phyloP scores from a whole-genome alignment of 2,797 vertebrate species.

The Momotus momota region DNA sequence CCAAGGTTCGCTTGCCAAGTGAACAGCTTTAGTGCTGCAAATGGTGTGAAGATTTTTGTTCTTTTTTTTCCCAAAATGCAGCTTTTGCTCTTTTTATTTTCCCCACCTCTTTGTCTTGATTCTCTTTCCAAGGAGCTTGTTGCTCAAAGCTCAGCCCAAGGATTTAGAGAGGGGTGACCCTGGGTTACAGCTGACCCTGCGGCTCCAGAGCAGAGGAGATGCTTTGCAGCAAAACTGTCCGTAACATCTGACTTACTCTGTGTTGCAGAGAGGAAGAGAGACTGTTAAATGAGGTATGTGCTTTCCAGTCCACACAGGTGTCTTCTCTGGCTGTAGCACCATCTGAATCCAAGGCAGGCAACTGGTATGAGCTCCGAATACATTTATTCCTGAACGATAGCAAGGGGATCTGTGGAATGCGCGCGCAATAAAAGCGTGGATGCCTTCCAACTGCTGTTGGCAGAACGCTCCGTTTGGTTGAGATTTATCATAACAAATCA shows the following conservation, averaged over 20 bases:
- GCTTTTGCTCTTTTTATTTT: not conserved
- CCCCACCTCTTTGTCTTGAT: not conserved
- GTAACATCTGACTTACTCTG: not conserved
- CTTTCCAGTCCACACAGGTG: conserved; percentile 20
- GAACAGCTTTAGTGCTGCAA: not conserved
- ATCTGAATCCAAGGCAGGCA: not conserved
- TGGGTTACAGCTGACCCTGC: not conserved
- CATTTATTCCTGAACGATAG: not conserved
- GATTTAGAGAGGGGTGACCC: not conserved
- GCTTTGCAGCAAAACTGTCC: not conserved
- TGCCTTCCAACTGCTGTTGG: conserved; percentile 16
- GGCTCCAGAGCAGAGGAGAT: not conserved
- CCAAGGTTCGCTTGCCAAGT: not conserved
- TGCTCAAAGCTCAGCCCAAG: not conserved
- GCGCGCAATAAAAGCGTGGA: not conserved
- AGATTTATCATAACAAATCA: conserved; percentile 11
- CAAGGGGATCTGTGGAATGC: not conserved
- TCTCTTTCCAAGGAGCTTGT: not conserved
- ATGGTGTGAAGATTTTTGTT: not conserved
- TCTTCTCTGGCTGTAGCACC: conserved; percentile 7
- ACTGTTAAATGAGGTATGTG: not conserved
- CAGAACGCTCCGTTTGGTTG: not conserved
- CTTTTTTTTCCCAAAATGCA: not conserved
- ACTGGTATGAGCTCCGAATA: not conserved
- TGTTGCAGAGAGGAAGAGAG: not conserved